Percentiles rank a stretch among this genome's conserved stretches.
phyloP scores from a whole-genome alignment of 2,888 invertebrate genomes.

The Platerodrilus igneus region DNA sequence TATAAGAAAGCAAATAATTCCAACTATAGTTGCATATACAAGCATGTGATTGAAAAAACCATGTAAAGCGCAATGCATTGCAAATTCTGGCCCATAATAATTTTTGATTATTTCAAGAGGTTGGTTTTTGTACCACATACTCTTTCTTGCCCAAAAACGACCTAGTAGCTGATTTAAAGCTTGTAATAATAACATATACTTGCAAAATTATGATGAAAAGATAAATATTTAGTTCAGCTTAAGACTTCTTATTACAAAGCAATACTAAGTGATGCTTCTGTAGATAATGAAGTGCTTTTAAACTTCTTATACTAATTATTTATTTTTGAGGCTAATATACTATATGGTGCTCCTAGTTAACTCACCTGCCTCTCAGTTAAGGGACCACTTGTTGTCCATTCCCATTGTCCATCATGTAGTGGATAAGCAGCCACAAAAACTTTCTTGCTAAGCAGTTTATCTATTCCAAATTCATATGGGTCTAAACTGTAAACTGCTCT shows the following conservation, averaged over 20 bases:
- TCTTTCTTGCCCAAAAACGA: slow-evolving; percentile 56
- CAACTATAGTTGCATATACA: slow-evolving; percentile 48
- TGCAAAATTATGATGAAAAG: too few relatives aligned
- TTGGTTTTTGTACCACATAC: slow-evolving; percentile 55
- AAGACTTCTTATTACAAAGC: too few relatives aligned
- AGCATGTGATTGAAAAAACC: slow-evolving; percentile 54
- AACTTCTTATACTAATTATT: too few relatives aligned
- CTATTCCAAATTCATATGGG: slow-evolving; percentile 35
- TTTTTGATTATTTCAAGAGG: slow-evolving; percentile 56
- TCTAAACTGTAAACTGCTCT: slow-evolving; percentile 34
- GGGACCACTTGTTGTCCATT: slow-evolving; percentile 35
- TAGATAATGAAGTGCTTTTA: too few relatives aligned
- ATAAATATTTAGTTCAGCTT: too few relatives aligned
- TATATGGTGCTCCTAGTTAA: background rate
- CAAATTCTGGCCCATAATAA: slow-evolving; percentile 55
- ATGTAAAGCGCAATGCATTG: slow-evolving; percentile 55
- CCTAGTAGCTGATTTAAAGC: too few relatives aligned
- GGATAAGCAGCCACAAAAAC: slow-evolving; percentile 40
- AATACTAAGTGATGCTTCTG: too few relatives aligned
- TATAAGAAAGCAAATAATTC: slow-evolving; percentile 46
- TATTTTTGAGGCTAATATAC: background rate
- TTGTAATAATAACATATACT: too few relatives aligned
- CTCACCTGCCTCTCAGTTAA: slow-evolving; percentile 44
- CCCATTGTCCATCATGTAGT: slow-evolving; percentile 41
- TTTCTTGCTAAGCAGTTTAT: slow-evolving; percentile 33